Conservation (phyloP, 2,888 invertebrate genomes). For the Brachypterus glaber region DNA sequence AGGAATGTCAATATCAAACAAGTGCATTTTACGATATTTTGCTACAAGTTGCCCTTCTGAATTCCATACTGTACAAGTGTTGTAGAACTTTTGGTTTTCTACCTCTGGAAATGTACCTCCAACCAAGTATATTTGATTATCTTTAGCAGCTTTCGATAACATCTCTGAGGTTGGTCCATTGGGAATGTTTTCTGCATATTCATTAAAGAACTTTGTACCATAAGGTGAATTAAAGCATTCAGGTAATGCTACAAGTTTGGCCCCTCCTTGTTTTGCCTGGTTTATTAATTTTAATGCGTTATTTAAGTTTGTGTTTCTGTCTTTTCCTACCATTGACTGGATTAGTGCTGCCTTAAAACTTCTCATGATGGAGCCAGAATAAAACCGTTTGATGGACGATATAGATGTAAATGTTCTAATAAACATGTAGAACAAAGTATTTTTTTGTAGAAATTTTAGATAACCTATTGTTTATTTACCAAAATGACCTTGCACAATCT, state of each 20-base stretch:
- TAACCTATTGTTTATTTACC: too few species aligned
- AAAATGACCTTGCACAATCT: too few species aligned
- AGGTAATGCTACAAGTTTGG: constrained; percentile 59
- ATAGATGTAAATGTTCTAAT: too few species aligned
- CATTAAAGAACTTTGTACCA: constrained; percentile 72
- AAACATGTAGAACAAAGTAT: too few species aligned
- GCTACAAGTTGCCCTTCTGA: constrained; percentile 67
- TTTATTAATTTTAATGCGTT: constrained; percentile 63
- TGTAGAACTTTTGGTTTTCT: constrained; percentile 54
- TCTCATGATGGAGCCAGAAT: too few species aligned
- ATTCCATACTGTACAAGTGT: constrained; percentile 83
- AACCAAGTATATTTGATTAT: constrained; percentile 67
- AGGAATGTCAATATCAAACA: constrained; percentile 94
- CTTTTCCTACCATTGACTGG: constrained; percentile 68
- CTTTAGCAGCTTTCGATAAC: constrained; percentile 65
- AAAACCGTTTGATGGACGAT: too few species aligned
- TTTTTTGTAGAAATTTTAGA: too few species aligned
- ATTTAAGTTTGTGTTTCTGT: constrained; percentile 66
- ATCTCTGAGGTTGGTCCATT: constrained; percentile 63
- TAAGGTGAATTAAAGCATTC: constrained; percentile 96
- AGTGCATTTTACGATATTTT: constrained; percentile 81
- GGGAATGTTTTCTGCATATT: constrained; percentile 72
- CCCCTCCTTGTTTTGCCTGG: constrained; percentile 52
- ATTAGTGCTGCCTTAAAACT: constrained; percentile 55
- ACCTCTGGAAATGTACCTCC: constrained; percentile 88